These are phyloP conservation scores for Napeogenes sylphis DNA, from an alignment of 2,888 invertebrate genomes.

Conservation along the genomic window DNA sequence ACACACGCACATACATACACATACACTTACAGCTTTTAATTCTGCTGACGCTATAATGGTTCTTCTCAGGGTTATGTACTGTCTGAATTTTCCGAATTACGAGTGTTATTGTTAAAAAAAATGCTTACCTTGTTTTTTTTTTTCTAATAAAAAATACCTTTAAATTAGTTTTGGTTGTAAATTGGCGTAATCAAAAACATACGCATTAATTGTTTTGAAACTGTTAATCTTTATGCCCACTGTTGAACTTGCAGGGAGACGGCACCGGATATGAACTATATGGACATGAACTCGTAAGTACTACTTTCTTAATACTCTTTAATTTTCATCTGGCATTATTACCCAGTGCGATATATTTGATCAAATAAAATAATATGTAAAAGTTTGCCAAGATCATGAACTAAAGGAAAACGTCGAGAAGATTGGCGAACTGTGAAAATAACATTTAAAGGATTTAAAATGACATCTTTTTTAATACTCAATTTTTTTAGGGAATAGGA, in stretches of 20 bases:
- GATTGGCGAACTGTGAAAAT: too few species aligned
- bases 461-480: too few species aligned
- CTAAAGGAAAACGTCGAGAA: too few species aligned
- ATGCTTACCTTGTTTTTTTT: too few species aligned
- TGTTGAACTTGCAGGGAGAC: conserved; percentile 85
- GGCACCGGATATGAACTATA: conserved; percentile 85
- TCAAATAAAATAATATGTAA: not conserved
- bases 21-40: conserved; percentile 3
- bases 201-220: conserved; percentile 29
- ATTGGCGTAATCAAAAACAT: too few species aligned
- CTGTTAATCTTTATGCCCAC: conserved; percentile 74
- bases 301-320: not conserved
- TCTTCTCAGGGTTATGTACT: too few species aligned
- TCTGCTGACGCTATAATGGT: not conserved
- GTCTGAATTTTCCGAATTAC: too few species aligned
- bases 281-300: conserved; percentile 84
- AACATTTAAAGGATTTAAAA: too few species aligned
- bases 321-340: not conserved
- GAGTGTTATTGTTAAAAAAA: too few species aligned
- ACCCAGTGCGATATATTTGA: not conserved
- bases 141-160: too few species aligned
- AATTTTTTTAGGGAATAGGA: too few species aligned
- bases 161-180: not conserved
- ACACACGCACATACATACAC: not conserved
- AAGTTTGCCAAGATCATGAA: too few species aligned